Evolutionary conservation across 2,888 invertebrate species (phyloP).

Genomic region (Plebejus melissa): DNA sequence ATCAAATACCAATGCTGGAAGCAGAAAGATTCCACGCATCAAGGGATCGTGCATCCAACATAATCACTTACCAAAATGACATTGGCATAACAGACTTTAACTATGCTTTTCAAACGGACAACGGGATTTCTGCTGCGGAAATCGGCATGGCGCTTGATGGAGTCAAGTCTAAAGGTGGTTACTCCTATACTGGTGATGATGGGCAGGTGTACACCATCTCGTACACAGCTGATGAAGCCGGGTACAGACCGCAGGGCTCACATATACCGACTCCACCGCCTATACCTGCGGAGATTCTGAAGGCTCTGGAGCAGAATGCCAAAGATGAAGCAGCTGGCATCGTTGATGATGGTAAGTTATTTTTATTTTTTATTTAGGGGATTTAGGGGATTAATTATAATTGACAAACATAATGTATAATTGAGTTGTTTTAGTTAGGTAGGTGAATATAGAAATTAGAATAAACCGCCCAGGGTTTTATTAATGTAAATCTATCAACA

Average conservation of each 20-base stretch:
- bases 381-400: neutral
- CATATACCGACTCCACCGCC: slow-evolving; percentile 67
- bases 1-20: slow-evolving; percentile 40
- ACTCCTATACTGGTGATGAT: slow-evolving; percentile 63
- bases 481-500: no score
- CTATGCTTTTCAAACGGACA: slow-evolving; percentile 62
- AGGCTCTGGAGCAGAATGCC: slow-evolving; percentile 60
- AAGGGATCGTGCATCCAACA: slow-evolving; percentile 51
- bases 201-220: slow-evolving; percentile 62
- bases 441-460: no score
- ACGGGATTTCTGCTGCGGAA: slow-evolving; percentile 61
- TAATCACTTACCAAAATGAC: slow-evolving; percentile 54
- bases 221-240: slow-evolving; percentile 62
- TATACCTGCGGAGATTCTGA: slow-evolving; percentile 60
- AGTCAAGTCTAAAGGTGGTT: slow-evolving; percentile 59
- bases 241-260: slow-evolving; percentile 58
- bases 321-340: slow-evolving; percentile 64
- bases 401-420: no score
- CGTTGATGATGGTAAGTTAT: slow-evolving; percentile 57
- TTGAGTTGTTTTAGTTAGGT: no score
- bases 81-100: slow-evolving; percentile 53
- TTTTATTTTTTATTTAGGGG: neutral
- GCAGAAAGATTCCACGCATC: slow-evolving; percentile 43
- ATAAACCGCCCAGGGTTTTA: no score
- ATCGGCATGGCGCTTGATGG: slow-evolving; percentile 55